Evolutionary conservation across 2,113 vertebrate species (phyloP).

Genomic region (Montifringilla adamsi): DNA sequence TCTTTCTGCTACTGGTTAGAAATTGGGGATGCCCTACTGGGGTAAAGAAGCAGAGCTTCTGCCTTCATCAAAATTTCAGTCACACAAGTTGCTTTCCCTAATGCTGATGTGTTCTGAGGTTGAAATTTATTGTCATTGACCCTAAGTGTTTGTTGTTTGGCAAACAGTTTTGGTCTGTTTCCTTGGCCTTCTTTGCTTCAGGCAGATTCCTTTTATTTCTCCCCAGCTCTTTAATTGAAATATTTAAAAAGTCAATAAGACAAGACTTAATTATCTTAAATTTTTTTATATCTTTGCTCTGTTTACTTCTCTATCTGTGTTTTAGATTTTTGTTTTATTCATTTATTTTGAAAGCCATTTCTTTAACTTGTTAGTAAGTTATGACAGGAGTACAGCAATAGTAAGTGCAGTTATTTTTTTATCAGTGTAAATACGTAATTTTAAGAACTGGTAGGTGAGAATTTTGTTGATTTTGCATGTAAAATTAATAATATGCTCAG

Average conservation of each 20-base stretch:
- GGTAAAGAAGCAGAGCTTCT: background rate
- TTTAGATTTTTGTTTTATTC: background rate
- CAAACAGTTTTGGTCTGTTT: background rate
- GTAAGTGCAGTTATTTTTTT: background rate
- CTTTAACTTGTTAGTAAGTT: background rate
- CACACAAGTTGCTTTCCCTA: background rate
- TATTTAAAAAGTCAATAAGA: background rate
- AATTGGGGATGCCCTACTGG: background rate
- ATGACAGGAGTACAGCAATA: background rate
- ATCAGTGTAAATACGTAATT: background rate
- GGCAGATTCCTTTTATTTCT: background rate
- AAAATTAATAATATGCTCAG: slow-evolving; percentile 4
- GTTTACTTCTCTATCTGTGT: background rate
- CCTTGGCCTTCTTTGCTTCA: background rate
- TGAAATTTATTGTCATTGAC: background rate
- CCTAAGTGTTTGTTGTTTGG: background rate
- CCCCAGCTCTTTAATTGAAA: background rate
- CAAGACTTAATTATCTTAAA: background rate
- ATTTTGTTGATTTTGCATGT: background rate
- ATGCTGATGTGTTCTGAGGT: background rate
- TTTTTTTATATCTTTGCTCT: background rate
- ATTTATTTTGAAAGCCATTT: background rate
- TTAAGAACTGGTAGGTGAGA: background rate
- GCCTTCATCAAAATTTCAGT: background rate
- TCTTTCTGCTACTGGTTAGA: background rate